Percentiles rank a stretch among this genome's conserved stretches.
phyloP scores from a whole-genome alignment of 2,888 invertebrate genomes.

The Clunio marinus region DNA sequence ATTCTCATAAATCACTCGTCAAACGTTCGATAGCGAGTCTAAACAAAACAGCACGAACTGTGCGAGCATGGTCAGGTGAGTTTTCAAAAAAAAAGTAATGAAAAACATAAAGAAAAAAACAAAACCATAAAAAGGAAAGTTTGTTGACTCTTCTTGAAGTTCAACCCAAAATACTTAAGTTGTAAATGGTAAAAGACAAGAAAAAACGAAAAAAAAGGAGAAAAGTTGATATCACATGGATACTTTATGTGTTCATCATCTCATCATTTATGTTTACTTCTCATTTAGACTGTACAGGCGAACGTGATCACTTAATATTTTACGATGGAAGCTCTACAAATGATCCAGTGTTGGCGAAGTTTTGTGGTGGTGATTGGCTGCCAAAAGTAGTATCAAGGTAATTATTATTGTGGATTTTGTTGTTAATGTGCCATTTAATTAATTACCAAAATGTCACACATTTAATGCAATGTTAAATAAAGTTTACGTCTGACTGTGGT shows the following conservation, averaged over 20 bases:
- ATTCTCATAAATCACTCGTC: slow-evolving; percentile 57
- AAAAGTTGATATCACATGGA: no score
- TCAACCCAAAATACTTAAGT: no score
- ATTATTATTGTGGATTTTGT: slow-evolving; percentile 42
- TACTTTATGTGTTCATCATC: not conserved
- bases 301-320: slow-evolving; percentile 78
- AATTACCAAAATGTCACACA: not conserved
- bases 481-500: no score
- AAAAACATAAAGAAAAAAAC: no score
- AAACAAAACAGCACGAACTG: slow-evolving; percentile 66
- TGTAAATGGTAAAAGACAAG: not conserved
- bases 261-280: not conserved
- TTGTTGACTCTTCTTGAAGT: no score
- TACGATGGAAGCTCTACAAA: slow-evolving; percentile 80
- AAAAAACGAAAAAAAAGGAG: no score
- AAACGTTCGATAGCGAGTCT: slow-evolving; percentile 55
- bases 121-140: no score
- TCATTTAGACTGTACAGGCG: slow-evolving; percentile 68
- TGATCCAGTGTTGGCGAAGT: slow-evolving; percentile 77
- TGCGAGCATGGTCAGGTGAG: slow-evolving; percentile 67
- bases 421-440: not conserved
- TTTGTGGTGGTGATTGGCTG: slow-evolving; percentile 83
- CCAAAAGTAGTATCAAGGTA: slow-evolving; percentile 69
- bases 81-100: no score
- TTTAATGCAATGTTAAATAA: not conserved